Evolutionary conservation across 35 echinoderm and acorn worm genomes (phyloP).

Genomic region (Apostichopus californicus): DNA sequence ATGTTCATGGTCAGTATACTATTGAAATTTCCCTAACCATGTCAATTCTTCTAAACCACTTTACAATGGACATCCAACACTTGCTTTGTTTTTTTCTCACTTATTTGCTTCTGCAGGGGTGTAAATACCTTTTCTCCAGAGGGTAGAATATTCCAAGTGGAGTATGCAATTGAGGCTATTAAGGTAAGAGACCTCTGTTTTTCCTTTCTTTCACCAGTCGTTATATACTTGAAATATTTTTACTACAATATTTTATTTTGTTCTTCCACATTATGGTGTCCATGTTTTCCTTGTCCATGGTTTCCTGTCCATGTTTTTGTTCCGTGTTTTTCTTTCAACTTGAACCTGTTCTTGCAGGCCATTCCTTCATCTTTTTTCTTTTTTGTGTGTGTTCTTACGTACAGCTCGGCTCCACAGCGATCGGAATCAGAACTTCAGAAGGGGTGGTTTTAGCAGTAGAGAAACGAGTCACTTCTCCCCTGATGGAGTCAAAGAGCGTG

Average conservation of each 20-base stretch:
- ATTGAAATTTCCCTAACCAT: no score
- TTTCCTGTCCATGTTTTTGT: no score
- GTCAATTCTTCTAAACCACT: no score
- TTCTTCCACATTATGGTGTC: neutral
- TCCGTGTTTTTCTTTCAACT: neutral
- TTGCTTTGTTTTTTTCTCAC: no score
- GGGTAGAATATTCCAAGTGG: constrained; percentile 97
- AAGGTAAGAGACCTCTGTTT: constrained; percentile 63
- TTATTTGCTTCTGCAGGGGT: constrained; percentile 65
- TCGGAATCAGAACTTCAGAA: constrained; percentile 88
- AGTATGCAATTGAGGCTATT: constrained; percentile 99
- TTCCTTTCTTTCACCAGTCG: no score
- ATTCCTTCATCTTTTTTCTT: neutral
- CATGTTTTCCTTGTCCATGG: neutral
- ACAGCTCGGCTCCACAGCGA: constrained; percentile 96
- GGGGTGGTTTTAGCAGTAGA: constrained; percentile 90
- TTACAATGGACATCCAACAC: no score
- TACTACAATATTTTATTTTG: no score
- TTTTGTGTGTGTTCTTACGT: neutral
- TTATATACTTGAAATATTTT: no score
- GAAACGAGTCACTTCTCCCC: constrained; percentile 87
- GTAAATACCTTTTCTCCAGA: constrained; percentile 99
- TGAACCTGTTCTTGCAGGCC: neutral
- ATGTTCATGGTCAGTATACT: no score
- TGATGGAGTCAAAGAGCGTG: constrained; percentile 92